These are phyloP conservation scores for Cremastinae sp. DNA, from an alignment of 2,888 invertebrate genomes.

Conservation along the genomic window DNA sequence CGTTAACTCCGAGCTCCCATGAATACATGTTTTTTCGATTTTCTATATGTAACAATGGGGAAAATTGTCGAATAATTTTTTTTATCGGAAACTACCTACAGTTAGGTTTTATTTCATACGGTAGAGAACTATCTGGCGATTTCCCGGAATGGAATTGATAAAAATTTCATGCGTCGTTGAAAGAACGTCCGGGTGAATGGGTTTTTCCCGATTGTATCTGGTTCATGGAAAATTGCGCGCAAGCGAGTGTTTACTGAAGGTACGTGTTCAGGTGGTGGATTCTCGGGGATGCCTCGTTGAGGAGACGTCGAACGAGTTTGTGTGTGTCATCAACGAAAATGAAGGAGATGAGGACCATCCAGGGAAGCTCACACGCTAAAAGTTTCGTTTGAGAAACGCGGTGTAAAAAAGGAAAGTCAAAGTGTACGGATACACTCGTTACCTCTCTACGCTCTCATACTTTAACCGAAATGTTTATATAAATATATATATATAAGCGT, in stretches of 20 bases:
- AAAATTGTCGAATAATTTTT: too few relatives aligned
- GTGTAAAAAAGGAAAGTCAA: slow-evolving; percentile 45
- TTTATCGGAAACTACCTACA: too few relatives aligned
- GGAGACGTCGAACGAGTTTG: slow-evolving; percentile 22
- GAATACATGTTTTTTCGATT: too few relatives aligned
- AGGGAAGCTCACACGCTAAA: slow-evolving; percentile 2
- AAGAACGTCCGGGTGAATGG: too few relatives aligned
- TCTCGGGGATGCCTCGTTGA: not conserved
- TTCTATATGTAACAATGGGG: too few relatives aligned
- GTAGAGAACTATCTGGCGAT: too few relatives aligned
- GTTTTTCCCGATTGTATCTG: slow-evolving; percentile 35
- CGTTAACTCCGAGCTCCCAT: too few relatives aligned
- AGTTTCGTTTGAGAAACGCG: slow-evolving; percentile 54
- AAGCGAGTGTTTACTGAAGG: slow-evolving; percentile 19
- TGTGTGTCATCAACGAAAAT: slow-evolving; percentile 6
- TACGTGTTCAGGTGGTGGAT: not conserved
- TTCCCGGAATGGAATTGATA: not conserved
- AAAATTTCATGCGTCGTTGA: slow-evolving; percentile 4
- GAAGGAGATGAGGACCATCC: not conserved
- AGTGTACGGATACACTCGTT: slow-evolving; percentile 27
- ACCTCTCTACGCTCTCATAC: not conserved
- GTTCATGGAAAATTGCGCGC: slow-evolving; percentile 25
- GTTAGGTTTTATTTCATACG: too few relatives aligned
- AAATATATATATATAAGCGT: too few relatives aligned
- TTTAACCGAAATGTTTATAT: slow-evolving; percentile 17